phyloP scores from a whole-genome alignment of 2,113 vertebrate genomes.

The Calypte anna region DNA sequence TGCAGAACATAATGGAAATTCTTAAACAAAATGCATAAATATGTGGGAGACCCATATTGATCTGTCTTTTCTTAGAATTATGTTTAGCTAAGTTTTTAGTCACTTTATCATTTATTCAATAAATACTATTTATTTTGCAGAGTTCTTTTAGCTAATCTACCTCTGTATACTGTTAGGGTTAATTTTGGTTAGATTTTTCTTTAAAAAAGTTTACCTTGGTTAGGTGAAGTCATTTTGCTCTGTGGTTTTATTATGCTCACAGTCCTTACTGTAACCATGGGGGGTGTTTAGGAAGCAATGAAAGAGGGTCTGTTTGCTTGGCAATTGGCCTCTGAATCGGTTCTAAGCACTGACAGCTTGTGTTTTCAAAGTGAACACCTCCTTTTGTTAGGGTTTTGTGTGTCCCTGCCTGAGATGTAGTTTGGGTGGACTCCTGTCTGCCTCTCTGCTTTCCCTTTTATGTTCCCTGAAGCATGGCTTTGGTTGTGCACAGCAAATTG shows the following conservation, averaged over 20 bases:
- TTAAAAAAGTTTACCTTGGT: too few species aligned
- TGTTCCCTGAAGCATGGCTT: background rate
- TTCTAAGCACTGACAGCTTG: background rate
- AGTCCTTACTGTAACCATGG: background rate
- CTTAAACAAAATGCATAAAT: background rate
- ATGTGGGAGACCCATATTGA: background rate
- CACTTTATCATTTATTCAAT: conserved; percentile 17
- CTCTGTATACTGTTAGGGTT: background rate
- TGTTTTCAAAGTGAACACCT: background rate
- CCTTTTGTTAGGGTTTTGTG: background rate
- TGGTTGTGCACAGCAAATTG: background rate
- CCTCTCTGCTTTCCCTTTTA: background rate
- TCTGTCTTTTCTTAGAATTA: background rate
- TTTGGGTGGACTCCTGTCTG: background rate
- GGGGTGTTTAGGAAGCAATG: background rate
- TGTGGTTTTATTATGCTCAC: background rate
- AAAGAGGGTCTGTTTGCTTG: background rate
- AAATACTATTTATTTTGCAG: background rate
- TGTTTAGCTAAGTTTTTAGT: background rate
- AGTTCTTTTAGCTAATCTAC: background rate
- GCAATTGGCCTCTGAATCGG: background rate
- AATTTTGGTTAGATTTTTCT: background rate
- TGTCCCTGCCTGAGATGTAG: background rate
- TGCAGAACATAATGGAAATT: background rate
- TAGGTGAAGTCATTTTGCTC: background rate